A percentile compares a stretch with the other conserved stretches of the same genome.
These are phyloP conservation scores for Drosophila barbarae DNA, from an alignment of 2,888 invertebrate species.

Conservation along the genomic window DNA sequence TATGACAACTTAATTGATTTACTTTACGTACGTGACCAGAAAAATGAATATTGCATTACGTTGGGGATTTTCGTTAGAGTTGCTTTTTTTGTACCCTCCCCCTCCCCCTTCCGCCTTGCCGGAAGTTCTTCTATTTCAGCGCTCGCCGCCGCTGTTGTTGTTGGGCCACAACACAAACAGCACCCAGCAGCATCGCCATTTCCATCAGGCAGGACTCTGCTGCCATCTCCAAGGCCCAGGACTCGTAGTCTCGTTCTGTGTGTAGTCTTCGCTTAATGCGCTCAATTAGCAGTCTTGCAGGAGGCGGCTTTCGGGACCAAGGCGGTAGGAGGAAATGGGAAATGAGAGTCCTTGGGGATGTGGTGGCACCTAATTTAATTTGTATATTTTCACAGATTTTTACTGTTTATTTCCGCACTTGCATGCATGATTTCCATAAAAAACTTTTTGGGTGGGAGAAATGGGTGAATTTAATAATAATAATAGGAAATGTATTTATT, in stretches of 20 bases:
- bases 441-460: not conserved
- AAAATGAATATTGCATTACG: slow-evolving; percentile 78
- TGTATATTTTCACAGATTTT: slow-evolving; percentile 22
- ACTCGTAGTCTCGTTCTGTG: slow-evolving; percentile 6
- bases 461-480: not conserved
- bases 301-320: slow-evolving; percentile 11
- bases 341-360: not conserved
- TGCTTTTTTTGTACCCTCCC: slow-evolving; percentile 21
- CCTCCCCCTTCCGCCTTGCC: slow-evolving; percentile 31
- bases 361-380: slow-evolving; percentile 40
- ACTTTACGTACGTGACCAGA: slow-evolving; percentile 79
- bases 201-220: not conserved
- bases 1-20: slow-evolving; percentile 79
- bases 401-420: not conserved
- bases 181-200: not conserved
- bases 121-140: slow-evolving; percentile 72
- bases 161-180: slow-evolving; percentile 16
- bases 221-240: not conserved
- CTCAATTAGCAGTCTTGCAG: slow-evolving; percentile 43
- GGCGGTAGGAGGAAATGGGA: not conserved
- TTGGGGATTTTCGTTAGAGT: slow-evolving; percentile 64
- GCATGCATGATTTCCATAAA: not conserved
- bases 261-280: slow-evolving; percentile 44
- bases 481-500: not conserved
- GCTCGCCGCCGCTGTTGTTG: slow-evolving; percentile 34